Percentiles rank a stretch among this genome's conserved stretches.
phyloP scores from a whole-genome alignment of 2,113 vertebrate genomes.

The Poicephalus meyeri region DNA sequence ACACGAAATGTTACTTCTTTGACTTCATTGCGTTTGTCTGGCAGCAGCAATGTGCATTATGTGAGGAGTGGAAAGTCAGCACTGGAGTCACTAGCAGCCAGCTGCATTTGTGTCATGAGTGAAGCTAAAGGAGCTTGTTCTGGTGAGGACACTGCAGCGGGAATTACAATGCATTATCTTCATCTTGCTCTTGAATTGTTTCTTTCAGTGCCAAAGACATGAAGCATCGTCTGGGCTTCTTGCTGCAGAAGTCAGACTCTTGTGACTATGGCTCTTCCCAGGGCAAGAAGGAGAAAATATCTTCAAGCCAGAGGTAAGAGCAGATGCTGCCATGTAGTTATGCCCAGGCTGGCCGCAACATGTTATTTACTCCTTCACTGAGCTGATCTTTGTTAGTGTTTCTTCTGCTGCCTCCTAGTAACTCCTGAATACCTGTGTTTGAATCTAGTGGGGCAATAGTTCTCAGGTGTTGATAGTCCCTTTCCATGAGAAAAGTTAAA shows the following conservation, averaged over 20 bases:
- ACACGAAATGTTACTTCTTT: neutral
- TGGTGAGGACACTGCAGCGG: neutral
- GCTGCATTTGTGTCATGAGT: neutral
- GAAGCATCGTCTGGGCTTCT: conserved; percentile 89
- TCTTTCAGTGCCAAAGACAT: conserved; percentile 89
- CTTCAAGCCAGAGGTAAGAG: conserved; percentile 81
- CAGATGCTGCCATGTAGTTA: neutral
- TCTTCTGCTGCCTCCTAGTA: neutral
- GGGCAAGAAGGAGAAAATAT: conserved; percentile 77
- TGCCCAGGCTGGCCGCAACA: neutral
- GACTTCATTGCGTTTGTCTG: neutral
- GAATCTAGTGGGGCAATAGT: neutral
- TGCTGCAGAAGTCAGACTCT: conserved; percentile 89
- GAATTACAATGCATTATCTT: neutral
- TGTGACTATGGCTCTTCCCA: conserved; percentile 76
- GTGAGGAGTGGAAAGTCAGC: neutral
- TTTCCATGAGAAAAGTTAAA: neutral
- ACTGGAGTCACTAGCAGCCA: neutral
- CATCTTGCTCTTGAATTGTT: neutral
- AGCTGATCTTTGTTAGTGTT: neutral
- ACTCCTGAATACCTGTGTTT: neutral
- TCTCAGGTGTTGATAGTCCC: neutral
- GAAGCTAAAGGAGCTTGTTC: neutral
- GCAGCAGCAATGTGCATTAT: neutral
- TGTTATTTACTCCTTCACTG: neutral